Evolutionary conservation across 2,888 invertebrate genomes (phyloP).

Genomic region (Crocallis elinguaria): DNA sequence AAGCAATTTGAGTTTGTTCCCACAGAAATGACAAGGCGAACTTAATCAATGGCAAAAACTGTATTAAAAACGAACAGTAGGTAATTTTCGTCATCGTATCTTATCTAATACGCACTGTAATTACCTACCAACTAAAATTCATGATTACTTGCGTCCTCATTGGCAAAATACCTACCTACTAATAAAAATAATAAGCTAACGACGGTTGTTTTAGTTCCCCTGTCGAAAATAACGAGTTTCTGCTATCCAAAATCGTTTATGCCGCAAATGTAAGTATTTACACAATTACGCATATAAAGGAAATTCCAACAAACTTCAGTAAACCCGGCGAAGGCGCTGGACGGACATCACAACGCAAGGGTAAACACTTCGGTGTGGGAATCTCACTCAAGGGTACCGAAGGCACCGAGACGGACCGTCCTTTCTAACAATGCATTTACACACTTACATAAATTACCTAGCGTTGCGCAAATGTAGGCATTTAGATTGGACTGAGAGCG

Average conservation of each 20-base stretch:
- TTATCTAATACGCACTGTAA: neutral
- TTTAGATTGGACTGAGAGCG: conserved; percentile 20
- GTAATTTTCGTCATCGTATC: neutral
- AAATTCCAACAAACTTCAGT: no score
- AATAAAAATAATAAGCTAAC: no score
- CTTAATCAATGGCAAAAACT: conserved; percentile 29
- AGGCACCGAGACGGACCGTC: neutral
- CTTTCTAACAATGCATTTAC: conserved; percentile 5
- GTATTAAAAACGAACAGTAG: conserved; percentile 11
- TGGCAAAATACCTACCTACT: no score
- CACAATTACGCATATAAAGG: no score
- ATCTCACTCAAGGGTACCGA: conserved; percentile 18
- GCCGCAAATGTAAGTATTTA: no score
- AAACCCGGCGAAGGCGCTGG: no score
- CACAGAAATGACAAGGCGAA: conserved; percentile 32
- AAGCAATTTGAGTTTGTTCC: conserved; percentile 32
- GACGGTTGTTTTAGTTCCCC: no score
- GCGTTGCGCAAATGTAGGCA: conserved; percentile 22
- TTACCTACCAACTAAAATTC: no score
- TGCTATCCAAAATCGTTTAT: no score
- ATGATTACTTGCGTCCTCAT: no score
- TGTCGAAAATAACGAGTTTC: no score
- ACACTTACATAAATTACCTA: conserved; percentile 10
- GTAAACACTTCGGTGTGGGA: conserved; percentile 18
- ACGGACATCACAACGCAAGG: conserved; percentile 13